These are phyloP conservation scores for Eurytoma adleriae DNA, from an alignment of 2,888 invertebrate species.

Conservation along the genomic window DNA sequence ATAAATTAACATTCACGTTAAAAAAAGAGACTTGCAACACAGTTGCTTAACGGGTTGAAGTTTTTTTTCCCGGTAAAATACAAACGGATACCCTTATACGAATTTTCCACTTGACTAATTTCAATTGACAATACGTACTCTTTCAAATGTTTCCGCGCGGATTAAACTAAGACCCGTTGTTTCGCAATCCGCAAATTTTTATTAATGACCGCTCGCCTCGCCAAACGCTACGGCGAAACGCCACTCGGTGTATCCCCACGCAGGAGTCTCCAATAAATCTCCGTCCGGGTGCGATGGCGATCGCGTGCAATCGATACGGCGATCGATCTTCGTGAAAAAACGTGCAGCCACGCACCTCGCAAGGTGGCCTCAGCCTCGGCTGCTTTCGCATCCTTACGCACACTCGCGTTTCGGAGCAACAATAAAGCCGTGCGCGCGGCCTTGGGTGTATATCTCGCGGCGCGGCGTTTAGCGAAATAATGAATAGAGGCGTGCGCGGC, in stretches of 20 bases:
- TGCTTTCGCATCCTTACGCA: not conserved
- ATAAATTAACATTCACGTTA: no score
- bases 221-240: not conserved
- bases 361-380: not conserved
- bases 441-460: conserved; percentile 57
- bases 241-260: not conserved
- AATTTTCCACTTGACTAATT: conserved; percentile 20
- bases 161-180: not conserved
- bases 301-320: conserved; percentile 21
- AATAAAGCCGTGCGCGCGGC: conserved; percentile 48
- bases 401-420: conserved; percentile 32
- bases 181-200: conserved; percentile 15
- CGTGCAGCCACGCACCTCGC: not conserved
- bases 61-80: no score
- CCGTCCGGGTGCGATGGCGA: not conserved
- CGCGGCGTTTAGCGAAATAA: conserved; percentile 59
- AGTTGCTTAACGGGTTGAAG: no score
- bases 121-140: not conserved
- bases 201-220: not conserved
- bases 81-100: not conserved
- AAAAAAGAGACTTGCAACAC: conserved; percentile 1
- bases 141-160: not conserved
- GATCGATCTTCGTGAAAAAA: not conserved
- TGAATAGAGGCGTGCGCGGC: conserved; percentile 55
- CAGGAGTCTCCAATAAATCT: conserved; percentile 23